Base-by-base conservation (phyloP, 2,797 vertebrate species). In the Forpus xanthops region DNA sequence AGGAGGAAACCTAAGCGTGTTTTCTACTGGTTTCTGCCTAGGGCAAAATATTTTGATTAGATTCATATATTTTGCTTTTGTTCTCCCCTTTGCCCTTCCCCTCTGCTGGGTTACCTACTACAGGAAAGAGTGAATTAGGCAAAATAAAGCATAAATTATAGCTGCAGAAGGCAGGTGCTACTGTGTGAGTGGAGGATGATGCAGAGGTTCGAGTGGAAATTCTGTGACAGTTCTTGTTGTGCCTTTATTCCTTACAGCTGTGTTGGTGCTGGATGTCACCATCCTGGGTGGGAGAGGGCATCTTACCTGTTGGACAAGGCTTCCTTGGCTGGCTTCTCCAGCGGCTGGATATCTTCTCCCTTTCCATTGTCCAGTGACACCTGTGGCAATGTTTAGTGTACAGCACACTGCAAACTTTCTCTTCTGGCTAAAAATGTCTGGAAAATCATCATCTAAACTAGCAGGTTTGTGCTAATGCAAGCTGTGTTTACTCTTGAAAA, bases 401-500 rank as follows among this genome's bases (percentile, higher is more conserved):
- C 33, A 65, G 15, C 1, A 5, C 58, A 56, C 78, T 66, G 35
- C 50, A 81, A 84, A 12, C n/a, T 6, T 85, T 62, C 61, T 83
- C 42, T 24, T 31, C 67, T 85, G 80, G 44, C 77, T 68, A 3
- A 27, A 77, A 44, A 10, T 47, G n/a, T 68, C 6, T 80, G 90
- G 66, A 71, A 89, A 92, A 81, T 56, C 35, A n/a, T 35, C 4
- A 49, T 49, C 85, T 79, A 13, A 92, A 96, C 62, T 60, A 92
- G 74, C 85, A 92, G 68, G 56, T 78, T 95, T 2, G 11, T 93
- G 76, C 77, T 90, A 86, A 94, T 95, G 94, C 85, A 94, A 77
- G 94, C 94, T 95, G 86, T 90, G 95, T 97, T 96, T 97, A 89
- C 96, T 96, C 97, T 94, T 95, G 78, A 95, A 97, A 97, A 96